A percentile compares a stretch with the other conserved stretches of the same genome.
Evolutionary conservation across 2,888 invertebrate genomes (phyloP).

Genomic region (Acleris literana): DNA sequence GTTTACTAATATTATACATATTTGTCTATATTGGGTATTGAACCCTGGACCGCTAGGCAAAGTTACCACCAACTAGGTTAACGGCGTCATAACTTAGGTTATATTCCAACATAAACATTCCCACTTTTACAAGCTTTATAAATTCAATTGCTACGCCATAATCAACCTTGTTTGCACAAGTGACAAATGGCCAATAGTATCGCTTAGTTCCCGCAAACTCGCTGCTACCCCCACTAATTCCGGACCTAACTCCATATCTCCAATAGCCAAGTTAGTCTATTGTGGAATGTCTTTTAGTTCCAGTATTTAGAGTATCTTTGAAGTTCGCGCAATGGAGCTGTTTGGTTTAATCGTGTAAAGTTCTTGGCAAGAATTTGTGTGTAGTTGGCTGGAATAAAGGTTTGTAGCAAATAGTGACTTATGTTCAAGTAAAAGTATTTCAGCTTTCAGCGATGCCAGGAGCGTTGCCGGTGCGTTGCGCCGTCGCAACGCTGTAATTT

Average conservation of each 20-base stretch:
- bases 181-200: neutral
- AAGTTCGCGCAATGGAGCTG: neutral
- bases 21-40: no score
- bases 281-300: slow-evolving; percentile 16
- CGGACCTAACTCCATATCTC: slow-evolving; percentile 10
- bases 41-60: no score
- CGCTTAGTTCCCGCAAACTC: slow-evolving; percentile 18
- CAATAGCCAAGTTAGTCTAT: neutral
- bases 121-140: neutral
- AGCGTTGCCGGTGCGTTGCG: no score
- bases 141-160: neutral
- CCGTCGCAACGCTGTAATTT: no score
- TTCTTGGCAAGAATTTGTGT: neutral
- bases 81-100: no score
- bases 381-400: neutral
- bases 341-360: slow-evolving; percentile 6
- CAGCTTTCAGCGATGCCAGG: no score
- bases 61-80: no score
- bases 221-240: slow-evolving; percentile 4
- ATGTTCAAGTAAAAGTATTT: no score
- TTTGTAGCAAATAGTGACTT: no score
- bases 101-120: neutral
- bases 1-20: no score
- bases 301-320: slow-evolving; percentile 10
- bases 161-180: neutral